Evolutionary conservation across 35 echinoderm and acorn worm species (phyloP).

Genomic region (Patiria miniata): DNA sequence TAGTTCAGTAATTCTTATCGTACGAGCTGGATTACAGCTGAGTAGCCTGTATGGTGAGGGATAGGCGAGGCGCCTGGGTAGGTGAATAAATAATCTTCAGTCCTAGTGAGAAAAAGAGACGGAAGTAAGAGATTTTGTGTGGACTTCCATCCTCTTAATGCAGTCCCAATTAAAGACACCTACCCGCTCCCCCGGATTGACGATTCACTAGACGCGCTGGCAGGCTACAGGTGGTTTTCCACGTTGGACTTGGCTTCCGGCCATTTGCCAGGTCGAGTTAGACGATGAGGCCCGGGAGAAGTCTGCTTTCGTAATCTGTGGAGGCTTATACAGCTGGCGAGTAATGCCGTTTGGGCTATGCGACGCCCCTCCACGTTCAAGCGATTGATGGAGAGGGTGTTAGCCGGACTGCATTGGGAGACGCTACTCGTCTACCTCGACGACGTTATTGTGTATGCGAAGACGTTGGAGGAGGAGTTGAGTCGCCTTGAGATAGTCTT

Average conservation of each 20-base stretch:
- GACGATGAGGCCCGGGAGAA: conserved; percentile 35
- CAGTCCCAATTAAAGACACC: background rate
- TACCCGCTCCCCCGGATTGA: no score
- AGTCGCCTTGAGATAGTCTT: conserved; percentile 21
- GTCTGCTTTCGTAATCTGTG: conserved; percentile 17
- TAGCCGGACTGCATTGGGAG: conserved; percentile 52
- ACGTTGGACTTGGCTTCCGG: conserved; percentile 26
- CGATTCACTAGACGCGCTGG: no score
- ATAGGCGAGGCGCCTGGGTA: no score
- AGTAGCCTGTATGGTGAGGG: no score
- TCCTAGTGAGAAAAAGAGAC: no score
- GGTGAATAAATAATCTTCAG: no score
- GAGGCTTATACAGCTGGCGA: background rate
- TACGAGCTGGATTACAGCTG: no score
- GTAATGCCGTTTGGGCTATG: conserved; percentile 54
- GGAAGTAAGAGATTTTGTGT: no score
- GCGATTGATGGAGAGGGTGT: conserved; percentile 32
- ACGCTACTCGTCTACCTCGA: conserved; percentile 36
- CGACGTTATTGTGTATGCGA: conserved; percentile 30
- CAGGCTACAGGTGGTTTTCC: conserved; percentile 38
- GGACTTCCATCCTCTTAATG: no score
- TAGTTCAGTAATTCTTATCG: no score
- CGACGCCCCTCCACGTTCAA: conserved; percentile 53
- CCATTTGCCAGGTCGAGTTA: conserved; percentile 41
- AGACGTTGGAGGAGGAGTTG: conserved; percentile 32